phyloP scores from a whole-genome alignment of 2,113 vertebrate genomes.

The Neolamprologus fasciatus region DNA sequence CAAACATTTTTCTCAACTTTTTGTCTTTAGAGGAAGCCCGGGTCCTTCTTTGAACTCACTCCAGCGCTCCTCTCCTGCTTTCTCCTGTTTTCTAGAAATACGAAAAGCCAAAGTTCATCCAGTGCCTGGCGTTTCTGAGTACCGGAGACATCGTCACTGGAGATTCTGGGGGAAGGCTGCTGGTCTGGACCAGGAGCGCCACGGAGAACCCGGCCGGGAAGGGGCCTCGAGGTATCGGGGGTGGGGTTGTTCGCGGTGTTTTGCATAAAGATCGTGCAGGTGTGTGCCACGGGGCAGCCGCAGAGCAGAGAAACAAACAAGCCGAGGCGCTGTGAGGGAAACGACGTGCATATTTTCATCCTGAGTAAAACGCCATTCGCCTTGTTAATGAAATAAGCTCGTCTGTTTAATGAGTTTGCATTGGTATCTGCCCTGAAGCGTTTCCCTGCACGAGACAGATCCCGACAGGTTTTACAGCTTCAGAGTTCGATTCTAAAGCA shows the following conservation, averaged over 20 bases:
- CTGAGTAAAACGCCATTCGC: not conserved
- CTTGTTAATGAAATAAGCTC: not conserved
- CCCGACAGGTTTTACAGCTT: not conserved
- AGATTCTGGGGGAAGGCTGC: conserved; percentile 90
- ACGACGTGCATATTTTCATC: not conserved
- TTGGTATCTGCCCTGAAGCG: not conserved
- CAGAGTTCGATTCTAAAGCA: not conserved
- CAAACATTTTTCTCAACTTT: not conserved
- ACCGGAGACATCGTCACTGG: conserved; percentile 93
- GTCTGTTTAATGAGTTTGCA: not conserved
- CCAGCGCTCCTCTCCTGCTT: not conserved
- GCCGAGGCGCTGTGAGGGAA: not conserved
- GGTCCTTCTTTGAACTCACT: not conserved
- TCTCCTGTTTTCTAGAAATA: conserved; percentile 80
- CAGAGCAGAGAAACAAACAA: not conserved
- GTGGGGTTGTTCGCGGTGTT: not conserved
- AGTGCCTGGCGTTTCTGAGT: conserved; percentile 90
- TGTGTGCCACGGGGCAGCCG: not conserved
- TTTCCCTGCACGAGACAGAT: not conserved
- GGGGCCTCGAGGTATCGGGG: conserved; percentile 82
- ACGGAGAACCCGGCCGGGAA: conserved; percentile 85
- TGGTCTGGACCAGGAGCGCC: conserved; percentile 88
- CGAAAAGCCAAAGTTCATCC: conserved; percentile 95
- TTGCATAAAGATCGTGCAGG: not conserved
- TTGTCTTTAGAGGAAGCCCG: not conserved